Evolutionary conservation across 2,888 invertebrate species (phyloP), one percentile per base, ranked within the genome.

Genomic region (Hoplodrina ambigua): DNA sequence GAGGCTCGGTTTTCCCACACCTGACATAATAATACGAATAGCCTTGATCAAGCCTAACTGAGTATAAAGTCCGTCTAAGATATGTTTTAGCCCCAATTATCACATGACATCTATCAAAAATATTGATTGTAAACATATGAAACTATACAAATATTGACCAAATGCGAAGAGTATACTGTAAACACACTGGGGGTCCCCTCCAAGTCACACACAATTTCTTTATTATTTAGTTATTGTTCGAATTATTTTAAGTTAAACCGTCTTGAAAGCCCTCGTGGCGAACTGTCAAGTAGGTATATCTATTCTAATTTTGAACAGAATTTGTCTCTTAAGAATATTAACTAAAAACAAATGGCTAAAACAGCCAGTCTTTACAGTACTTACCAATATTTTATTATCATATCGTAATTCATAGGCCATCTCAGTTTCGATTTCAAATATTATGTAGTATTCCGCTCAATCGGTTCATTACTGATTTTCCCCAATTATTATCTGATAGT

Each of bases 391-490:
- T 46, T 46, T 46, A 46, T 3, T 46, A 17, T 46, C 5, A 46
- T 46, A 44, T 1, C 0, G 3, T 41, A 41, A 11, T 53, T 46
- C 8, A 0, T 37, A 49, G 10, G 19, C 8, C 15, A 15, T 4
- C 15, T 49, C 4, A 52, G 33, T 17, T 72, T 52, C 19, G 37
- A 37, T 72, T 52, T 37, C 1, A 10, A 63, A 63, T 19, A 63
- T 56, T 52, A 15, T 1, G 15, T 46, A 52, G 15, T 33, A 57
- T 25, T 57, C 65, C 19, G 19, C 41, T 57, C 33, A 54, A 54
- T 37, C n/a, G 71, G 50, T 46, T 52, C 50, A 70, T 49, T 60
- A 64, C 15, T 57, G 75, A 76, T 76, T 64, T 71, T 30, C 30
- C 62, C 70, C 41, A 25, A 63, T 52, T 75, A 64, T 57, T 57